These are phyloP conservation scores for Gryllus longicercus DNA, from an alignment of 2,888 invertebrate genomes.

Conservation along the genomic window DNA sequence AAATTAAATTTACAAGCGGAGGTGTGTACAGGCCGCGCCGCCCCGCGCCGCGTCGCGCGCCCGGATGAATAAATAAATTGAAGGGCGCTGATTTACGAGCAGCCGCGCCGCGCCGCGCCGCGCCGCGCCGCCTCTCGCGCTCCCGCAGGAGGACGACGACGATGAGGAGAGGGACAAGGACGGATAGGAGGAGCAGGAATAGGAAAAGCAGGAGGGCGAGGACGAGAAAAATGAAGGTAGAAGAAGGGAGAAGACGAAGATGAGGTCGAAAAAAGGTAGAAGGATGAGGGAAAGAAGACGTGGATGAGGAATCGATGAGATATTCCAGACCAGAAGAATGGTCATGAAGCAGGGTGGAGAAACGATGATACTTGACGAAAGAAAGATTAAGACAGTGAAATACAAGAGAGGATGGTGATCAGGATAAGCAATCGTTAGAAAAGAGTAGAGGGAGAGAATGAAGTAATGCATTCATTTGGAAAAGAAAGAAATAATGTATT, in stretches of 20 bases:
- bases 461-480: no score
- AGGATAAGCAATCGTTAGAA: no score
- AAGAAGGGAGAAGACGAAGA: background rate
- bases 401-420: no score
- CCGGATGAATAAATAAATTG: background rate
- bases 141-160: background rate
- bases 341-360: no score
- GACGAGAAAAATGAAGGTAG: background rate
- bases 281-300: no score
- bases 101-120: background rate
- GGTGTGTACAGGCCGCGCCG: background rate
- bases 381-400: no score
- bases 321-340: no score
- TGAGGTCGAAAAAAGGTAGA: background rate
- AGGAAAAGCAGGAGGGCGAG: background rate
- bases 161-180: background rate
- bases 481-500: no score
- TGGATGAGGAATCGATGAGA: no score
- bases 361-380: no score
- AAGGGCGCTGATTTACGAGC: conserved; percentile 3
- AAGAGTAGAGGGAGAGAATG: no score
- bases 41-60: background rate
- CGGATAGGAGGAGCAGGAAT: background rate
- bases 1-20: conserved; percentile 4
- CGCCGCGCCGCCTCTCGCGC: background rate